Evolutionary conservation across 2,113 vertebrate genomes (phyloP), one percentile per base, ranked within the genome.

Genomic region (Mobula hypostoma): DNA sequence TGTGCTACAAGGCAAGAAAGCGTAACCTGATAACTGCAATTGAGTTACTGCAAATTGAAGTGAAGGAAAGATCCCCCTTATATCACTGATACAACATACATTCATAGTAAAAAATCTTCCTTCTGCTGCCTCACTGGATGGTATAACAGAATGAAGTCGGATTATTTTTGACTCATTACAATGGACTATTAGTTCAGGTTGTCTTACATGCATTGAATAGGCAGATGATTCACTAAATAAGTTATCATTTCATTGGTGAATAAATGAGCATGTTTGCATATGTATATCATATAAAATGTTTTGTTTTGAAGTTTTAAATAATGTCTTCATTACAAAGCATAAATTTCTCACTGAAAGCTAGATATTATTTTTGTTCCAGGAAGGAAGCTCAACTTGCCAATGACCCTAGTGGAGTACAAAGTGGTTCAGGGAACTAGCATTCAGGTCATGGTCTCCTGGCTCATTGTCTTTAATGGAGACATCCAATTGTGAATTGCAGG

Each of bases 221-320:
- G 58, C 32, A 70, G 63, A n/a, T 36, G n/a, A 91, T 70, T 70
- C 88, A 72, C 63, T 12, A 72, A 92, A 68, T 63, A 17, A 24
- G n/a, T 92, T 70, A 36, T 92, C 15, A 40, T 70, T 70, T 92
- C 32, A 92, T 92, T 40, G 36, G 58, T 58, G 8, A 27, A 27
- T 24, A 61, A 7, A 24, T 56, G 48, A 32, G 36, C 66, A 70
- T 92, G 66, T 70, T 92, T 93, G 68, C 66, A 48, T 72, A 11
- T 92, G 8, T 92, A 32, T 93, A 21, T 48, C 66, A 74, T 74
- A 74, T 32, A 93, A 72, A 93, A 72, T 93, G 90, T 74, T 85
- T 58, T 85, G 82, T 85, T 93, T 48, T 74, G 90, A 48, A 48
- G 21, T 48, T 21, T 74, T 48, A 24, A 74, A 27, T 92, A 68